phyloP scores from a whole-genome alignment of 2,888 invertebrate species.

The Melinopterus prodromus region DNA sequence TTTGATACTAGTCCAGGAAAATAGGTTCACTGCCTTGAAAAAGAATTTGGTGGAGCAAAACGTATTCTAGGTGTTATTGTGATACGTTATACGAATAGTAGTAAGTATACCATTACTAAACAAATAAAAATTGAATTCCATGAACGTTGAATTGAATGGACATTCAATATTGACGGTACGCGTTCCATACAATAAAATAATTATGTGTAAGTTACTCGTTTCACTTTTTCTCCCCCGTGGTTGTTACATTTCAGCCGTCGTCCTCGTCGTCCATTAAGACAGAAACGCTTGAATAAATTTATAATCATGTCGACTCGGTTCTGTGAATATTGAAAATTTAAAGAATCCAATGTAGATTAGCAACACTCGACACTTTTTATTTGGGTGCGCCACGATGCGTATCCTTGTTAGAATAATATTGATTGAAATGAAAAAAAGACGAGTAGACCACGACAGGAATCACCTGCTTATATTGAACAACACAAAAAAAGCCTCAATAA shows the following conservation, averaged over 20 bases:
- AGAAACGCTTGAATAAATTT: conserved; percentile 28
- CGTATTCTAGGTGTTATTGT: too few relatives aligned
- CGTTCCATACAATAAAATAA: background rate
- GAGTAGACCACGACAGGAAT: background rate
- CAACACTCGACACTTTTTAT: background rate
- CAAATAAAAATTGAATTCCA: too few relatives aligned
- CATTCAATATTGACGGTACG: background rate
- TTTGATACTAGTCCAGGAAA: too few relatives aligned
- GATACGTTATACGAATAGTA: too few relatives aligned
- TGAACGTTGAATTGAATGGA: background rate
- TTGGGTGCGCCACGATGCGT: background rate
- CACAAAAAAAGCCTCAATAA: background rate
- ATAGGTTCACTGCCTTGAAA: too few relatives aligned
- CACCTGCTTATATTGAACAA: background rate
- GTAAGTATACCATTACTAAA: too few relatives aligned
- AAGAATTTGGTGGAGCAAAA: too few relatives aligned
- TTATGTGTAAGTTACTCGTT: background rate
- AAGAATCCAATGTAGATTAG: background rate
- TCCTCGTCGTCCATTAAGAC: conserved; percentile 19
- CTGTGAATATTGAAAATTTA: conserved; percentile 4
- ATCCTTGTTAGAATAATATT: background rate
- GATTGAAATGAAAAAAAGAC: background rate
- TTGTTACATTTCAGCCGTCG: conserved; percentile 23
- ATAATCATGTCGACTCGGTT: conserved; percentile 14
- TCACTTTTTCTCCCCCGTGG: background rate